Base-by-base conservation (phyloP, 2,888 invertebrate genomes). In the Acheta domesticus region DNA sequence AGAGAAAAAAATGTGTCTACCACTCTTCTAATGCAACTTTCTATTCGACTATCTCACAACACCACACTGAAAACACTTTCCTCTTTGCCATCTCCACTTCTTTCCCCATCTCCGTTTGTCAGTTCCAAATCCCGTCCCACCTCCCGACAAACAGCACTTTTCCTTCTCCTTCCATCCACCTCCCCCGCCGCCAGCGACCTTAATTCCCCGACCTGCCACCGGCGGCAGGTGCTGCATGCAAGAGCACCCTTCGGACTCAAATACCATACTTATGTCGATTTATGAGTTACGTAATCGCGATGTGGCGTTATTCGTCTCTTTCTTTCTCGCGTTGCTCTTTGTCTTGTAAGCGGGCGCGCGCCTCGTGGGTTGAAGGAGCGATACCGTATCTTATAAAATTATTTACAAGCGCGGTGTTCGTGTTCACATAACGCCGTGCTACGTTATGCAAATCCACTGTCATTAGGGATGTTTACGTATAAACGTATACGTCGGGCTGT, bases 271-370 rank as follows among this genome's bases (percentile, higher is more conserved):
- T 62, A 62, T 12, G 62, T 62, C 62, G 62, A 62, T 62, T 62
- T 62, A 62, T 62, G 62, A 62, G 62, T 62, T 62, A 62, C 62
- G 62, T 62, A 62, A 62, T 62, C 62, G 62, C 62, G 62, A 62
- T 62, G 62, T 62, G n/a, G 14, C 3, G 14, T 12, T 62, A 8
- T 62, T 62, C 62, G 16, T 62, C 62, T 62, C 62, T n/a, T n/a
- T 62, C 62, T 62, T 16, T n/a, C n/a, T 62, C 4, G 62, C n/a
- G 16, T 62, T 62, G 62, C n/a, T 62, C 62, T n/a, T 62, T 62
- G 62, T 62, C 62, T 62, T 62, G 5, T 5, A n/a, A 12, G 11
- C 62, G n/a, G n/a, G n/a, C 62, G 62, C 62, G 62, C 62, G 62
- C 62, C 62, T 4, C 14, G 62, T n/a, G n/a, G n/a, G 16, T 12